Evolutionary conservation across 2,113 vertebrate species (phyloP).

Genomic region (Callocephalon fimbriatum): DNA sequence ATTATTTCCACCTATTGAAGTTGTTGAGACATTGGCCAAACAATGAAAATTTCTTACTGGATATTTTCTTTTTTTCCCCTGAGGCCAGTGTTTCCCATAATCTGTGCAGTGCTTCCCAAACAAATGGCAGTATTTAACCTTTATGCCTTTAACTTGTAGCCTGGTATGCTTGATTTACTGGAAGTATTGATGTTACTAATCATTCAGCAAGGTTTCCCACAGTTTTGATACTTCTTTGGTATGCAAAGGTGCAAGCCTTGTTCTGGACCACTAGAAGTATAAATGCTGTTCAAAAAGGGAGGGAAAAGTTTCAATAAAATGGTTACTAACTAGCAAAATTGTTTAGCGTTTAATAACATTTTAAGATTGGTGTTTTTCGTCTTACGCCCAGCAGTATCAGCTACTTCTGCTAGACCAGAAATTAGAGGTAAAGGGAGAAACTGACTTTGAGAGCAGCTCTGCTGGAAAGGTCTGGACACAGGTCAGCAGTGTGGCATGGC

Average conservation of each 20-base stretch:
- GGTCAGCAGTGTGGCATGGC: rapidly evolving
- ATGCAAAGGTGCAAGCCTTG: not conserved
- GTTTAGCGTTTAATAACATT: not conserved
- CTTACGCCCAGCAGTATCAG: not conserved
- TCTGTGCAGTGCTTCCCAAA: not conserved
- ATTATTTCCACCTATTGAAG: not conserved
- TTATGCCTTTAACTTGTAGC: not conserved
- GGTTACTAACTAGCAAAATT: not conserved
- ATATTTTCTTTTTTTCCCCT: not conserved
- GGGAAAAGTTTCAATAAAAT: not conserved
- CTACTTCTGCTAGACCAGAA: not conserved
- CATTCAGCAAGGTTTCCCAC: not conserved
- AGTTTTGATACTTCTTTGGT: not conserved
- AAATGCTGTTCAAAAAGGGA: not conserved
- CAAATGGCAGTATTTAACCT: not conserved
- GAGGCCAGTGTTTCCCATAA: not conserved
- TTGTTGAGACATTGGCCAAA: not conserved
- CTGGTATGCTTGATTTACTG: not conserved
- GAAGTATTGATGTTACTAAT: not conserved
- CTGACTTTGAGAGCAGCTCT: not conserved
- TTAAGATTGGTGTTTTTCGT: not conserved
- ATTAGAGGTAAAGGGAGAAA: not conserved
- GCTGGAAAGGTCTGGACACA: not conserved
- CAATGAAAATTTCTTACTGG: not conserved
- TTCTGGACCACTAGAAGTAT: not conserved